Conservation (phyloP, 30 jellyfish, hydroid and myxozoan species). For the Chrysaora quinquecirrha region DNA sequence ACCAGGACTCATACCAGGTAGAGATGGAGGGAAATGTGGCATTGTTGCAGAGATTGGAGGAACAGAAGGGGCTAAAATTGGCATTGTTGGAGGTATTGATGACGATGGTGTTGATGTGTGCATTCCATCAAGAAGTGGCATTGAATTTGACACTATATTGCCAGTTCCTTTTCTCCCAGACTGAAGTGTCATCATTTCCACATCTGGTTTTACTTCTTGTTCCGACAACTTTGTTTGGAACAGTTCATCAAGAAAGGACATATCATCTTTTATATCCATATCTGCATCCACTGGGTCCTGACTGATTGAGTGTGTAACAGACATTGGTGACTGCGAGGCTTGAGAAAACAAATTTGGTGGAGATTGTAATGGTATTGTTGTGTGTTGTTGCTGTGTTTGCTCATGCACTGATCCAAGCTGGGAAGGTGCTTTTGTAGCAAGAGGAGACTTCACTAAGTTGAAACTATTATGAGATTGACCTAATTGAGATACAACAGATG, state of each 20-base stretch:
- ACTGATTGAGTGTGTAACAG: slow-evolving; percentile 13
- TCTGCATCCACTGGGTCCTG: slow-evolving; percentile 23
- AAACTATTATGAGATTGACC: slow-evolving; percentile 42
- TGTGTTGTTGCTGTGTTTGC: slow-evolving; percentile 49
- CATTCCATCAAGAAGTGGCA: slow-evolving; percentile 69
- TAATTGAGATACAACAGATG: slow-evolving; percentile 12
- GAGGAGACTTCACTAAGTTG: slow-evolving; percentile 60
- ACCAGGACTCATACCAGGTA: slow-evolving; percentile 35
- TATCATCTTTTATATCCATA: slow-evolving; percentile 59
- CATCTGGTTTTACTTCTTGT: slow-evolving; percentile 33
- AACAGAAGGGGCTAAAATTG: slow-evolving; percentile 59
- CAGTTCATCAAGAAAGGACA: slow-evolving; percentile 57
- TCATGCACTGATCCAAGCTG: slow-evolving; percentile 33
- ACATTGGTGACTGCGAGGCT: slow-evolving; percentile 69
- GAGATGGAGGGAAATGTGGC: slow-evolving; percentile 22
- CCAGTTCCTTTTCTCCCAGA: slow-evolving; percentile 21
- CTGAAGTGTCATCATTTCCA: slow-evolving; percentile 21
- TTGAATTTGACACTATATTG: slow-evolving; percentile 52
- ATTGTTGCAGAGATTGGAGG: slow-evolving; percentile 58
- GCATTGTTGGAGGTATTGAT: slow-evolving; percentile 53
- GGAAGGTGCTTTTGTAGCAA: slow-evolving; percentile 43
- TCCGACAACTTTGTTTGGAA: slow-evolving; percentile 52
- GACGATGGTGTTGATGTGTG: slow-evolving; percentile 66
- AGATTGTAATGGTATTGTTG: slow-evolving; percentile 47
- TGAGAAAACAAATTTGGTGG: slow-evolving; percentile 62